Evolutionary conservation across 2,888 invertebrate genomes (phyloP), one percentile per base, ranked within the genome.

Genomic region (Laspeyria flexula): DNA sequence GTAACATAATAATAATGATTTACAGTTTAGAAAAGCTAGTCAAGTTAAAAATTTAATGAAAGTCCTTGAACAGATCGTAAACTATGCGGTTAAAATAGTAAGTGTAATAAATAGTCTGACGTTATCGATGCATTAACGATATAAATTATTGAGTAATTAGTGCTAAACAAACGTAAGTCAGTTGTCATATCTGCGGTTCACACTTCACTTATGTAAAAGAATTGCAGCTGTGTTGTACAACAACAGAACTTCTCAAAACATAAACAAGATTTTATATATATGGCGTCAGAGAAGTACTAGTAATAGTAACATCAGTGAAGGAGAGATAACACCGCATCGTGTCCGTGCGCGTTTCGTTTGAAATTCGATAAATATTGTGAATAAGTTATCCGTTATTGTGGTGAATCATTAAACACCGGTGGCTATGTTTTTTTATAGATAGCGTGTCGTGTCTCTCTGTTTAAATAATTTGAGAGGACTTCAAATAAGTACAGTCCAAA

Each of bases 341-440:
- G 56, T 60, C 52, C 59, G 71, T 65, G 60, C 64, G 43, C 46
- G 50, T 62, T 68, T 67, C 53, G 59, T 61, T 60, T 65, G 56
- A 55, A 63, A 58, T 66, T 56, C 46, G 60, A 72, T 66, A 57
- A 73, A 64, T 49, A 39, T 57, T 67, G 66, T 66, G 64, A 73
- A 63, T 65, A 55, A 60, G 38, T 51, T 44, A 57, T 71, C 65
- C 65, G 66, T 34, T 44, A 49, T 37, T 31, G 10, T 40, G 23
- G 40, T 50, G 31, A 50, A 38, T 56, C 25, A 50, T 47, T 37
- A 4, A 30, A 51, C 33, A 42, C 45, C 44, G 35, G 9, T 40
- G 39, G 51, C 45, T 38, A 3, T 18, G n/a, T 41, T 41, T 34
- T 30, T 34, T 4, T 13, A 12, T 13, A 15, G 18, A 37, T 5